phyloP scores from a whole-genome alignment of 2,888 invertebrate species.

The Drosophila nigricruria region DNA sequence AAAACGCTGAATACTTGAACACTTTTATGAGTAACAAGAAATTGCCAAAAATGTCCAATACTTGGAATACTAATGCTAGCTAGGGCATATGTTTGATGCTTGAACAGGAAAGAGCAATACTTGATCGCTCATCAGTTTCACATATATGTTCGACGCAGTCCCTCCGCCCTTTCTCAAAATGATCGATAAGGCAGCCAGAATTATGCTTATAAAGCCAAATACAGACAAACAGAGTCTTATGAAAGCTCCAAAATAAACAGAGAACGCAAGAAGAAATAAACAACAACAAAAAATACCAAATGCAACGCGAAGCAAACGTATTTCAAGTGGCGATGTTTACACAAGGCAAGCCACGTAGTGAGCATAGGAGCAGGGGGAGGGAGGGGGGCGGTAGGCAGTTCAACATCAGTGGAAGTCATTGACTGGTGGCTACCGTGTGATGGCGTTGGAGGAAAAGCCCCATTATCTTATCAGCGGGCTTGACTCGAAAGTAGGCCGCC shows the following conservation, averaged over 20 bases:
- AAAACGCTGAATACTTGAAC: background rate
- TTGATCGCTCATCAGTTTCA: slow-evolving; percentile 10
- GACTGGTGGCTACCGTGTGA: slow-evolving; percentile 31
- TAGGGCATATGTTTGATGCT: background rate
- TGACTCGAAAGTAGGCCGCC: slow-evolving; percentile 67
- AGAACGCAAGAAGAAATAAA: slow-evolving; percentile 28
- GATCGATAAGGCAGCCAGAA: slow-evolving; percentile 28
- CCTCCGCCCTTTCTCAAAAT: background rate
- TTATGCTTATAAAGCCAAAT: background rate
- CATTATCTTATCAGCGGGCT: slow-evolving; percentile 76
- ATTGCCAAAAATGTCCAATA: background rate
- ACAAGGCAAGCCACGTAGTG: background rate
- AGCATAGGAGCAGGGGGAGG: background rate
- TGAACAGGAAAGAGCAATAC: background rate
- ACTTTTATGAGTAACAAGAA: background rate
- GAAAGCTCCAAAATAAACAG: slow-evolving; percentile 40
- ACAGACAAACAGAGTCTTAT: slow-evolving; percentile 21
- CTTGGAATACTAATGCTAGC: background rate
- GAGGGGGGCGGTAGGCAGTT: background rate
- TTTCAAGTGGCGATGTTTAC: slow-evolving; percentile 39
- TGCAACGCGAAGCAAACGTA: slow-evolving; percentile 15
- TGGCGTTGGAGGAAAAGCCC: slow-evolving; percentile 66
- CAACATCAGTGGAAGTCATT: slow-evolving; percentile 54
- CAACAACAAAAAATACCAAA: slow-evolving; percentile 23
- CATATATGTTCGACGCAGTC: background rate